Base-by-base conservation (phyloP, 2,888 invertebrate species). In the Tridacna gigas region DNA sequence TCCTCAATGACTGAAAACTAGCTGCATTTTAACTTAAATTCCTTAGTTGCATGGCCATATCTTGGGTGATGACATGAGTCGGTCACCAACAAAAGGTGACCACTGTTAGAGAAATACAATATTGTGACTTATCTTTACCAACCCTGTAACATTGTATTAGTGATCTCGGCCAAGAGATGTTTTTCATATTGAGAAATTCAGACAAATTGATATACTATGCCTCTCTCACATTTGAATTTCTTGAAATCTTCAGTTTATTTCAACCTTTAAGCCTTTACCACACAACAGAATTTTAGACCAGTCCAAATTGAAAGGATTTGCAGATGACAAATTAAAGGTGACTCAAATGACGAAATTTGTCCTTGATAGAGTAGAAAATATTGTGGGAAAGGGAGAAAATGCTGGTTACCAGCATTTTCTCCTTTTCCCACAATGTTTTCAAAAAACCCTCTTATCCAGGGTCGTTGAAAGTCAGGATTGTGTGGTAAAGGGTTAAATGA, bases 111-210 rank as follows among this genome's bases (percentile, higher is more conserved):
- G 20, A 15, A 56, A 20, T 20, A 20, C 79, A 79, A 79, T 48
- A 66, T 74, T 67, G 28, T 74, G 71, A 73, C 63, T 20, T 63
- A 63, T 73, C 61, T 73, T 65, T 66, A 51, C 74, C 45, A 74
- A 79, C 18, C 48, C 51, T 74, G 37, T 7, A 2, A 37, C 7
- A 37, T 37, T 37, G 37, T 37, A 7, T 37, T 37, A 7, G 37
- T 37, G 37, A 37, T 37, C 37, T 4, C 7, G 37, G 37, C 37
- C 37, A 37, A 37, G 37, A 37, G 37, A 37, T 37, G 37, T 37
- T 2, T 37, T 37, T 37, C 37, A 37, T 37, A 4, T 37, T 37
- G 37, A 37, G 37, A 37, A 37, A 37, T 37, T 37, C 37, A 37
- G 37, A 37, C 37, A 37, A 37, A 37, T 4, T 37, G 37, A 37